These are phyloP conservation scores for Drosophila takahashii DNA, from an alignment of 1,140 invertebrate genomes.

Conservation along the genomic window DNA sequence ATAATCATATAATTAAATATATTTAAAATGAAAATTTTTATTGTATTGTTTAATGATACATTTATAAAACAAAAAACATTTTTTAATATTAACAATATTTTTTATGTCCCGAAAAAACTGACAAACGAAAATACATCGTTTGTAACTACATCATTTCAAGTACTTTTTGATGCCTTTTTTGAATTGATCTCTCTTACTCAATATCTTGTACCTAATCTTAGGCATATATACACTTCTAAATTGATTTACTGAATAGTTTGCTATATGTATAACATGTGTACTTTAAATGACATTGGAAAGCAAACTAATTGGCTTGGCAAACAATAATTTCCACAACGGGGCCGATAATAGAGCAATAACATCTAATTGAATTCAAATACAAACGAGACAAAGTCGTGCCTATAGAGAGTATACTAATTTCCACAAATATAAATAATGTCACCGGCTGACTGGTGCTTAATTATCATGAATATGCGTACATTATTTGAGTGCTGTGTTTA, in stretches of 20 bases:
- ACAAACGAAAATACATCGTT: no score
- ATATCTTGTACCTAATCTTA: neutral
- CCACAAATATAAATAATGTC: conserved; percentile 40
- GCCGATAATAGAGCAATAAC: conserved; percentile 55
- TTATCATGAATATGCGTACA: conserved; percentile 28
- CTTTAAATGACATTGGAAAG: conserved; percentile 53
- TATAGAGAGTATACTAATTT: conserved; percentile 52
- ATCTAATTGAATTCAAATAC: conserved; percentile 60
- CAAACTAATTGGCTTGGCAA: conserved; percentile 50
- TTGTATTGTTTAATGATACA: no score
- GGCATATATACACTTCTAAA: conserved; percentile 10
- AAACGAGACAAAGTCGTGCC: conserved; percentile 45
- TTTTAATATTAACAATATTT: no score
- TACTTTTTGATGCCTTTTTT: neutral
- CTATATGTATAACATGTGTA: conserved; percentile 26
- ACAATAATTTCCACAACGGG: conserved; percentile 42
- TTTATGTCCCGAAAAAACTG: no score
- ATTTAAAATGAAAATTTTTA: no score
- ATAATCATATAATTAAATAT: no score
- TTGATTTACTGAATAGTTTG: conserved; percentile 32
- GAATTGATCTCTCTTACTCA: neutral
- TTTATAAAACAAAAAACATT: no score
- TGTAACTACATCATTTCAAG: neutral
- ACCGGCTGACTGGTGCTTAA: conserved; percentile 31
- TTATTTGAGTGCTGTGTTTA: conserved; percentile 23